Percentiles rank a stretch among this genome's conserved stretches.
phyloP scores from a whole-genome alignment of 2,113 vertebrate species.

The Australoheros scitulus region DNA sequence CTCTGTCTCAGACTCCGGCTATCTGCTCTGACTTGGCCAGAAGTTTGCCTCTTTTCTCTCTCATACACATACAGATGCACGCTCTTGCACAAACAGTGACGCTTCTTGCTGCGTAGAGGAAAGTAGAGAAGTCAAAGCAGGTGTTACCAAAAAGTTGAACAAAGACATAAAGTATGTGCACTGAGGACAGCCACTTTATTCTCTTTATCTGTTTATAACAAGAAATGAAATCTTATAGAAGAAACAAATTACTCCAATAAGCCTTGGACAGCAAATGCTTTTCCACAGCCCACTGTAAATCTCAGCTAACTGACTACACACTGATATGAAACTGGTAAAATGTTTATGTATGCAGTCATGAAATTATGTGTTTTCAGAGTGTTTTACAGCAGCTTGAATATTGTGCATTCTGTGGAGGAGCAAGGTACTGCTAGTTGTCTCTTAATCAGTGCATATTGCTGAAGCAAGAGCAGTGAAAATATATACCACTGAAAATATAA shows the following conservation, averaged over 20 bases:
- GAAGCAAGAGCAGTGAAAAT: neutral
- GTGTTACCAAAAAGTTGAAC: constrained; percentile 72
- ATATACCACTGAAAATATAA: too few relatives aligned
- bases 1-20: constrained; percentile 72
- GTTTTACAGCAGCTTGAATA: too few relatives aligned
- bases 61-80: constrained; percentile 8
- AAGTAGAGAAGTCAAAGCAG: constrained; percentile 66
- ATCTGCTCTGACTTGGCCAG: constrained; percentile 25
- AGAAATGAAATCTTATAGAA: neutral
- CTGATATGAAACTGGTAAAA: neutral
- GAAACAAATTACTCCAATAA: constrained; percentile 11
- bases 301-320: constrained; percentile 8
- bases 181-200: constrained; percentile 36
- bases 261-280: constrained; percentile 24
- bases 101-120: constrained; percentile 64
- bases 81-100: constrained; percentile 5
- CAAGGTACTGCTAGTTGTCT: neutral
- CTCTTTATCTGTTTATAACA: constrained; percentile 36
- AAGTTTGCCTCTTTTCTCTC: neutral
- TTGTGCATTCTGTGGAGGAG: neutral
- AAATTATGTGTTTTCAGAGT: too few relatives aligned
- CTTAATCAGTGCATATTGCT: neutral
- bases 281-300: neutral
- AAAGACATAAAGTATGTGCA: constrained; percentile 56
- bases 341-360: neutral